Percentiles rank a stretch among this genome's conserved stretches.
Conservation (phyloP, 2,797 vertebrate species). For the Ceryle rudis region DNA sequence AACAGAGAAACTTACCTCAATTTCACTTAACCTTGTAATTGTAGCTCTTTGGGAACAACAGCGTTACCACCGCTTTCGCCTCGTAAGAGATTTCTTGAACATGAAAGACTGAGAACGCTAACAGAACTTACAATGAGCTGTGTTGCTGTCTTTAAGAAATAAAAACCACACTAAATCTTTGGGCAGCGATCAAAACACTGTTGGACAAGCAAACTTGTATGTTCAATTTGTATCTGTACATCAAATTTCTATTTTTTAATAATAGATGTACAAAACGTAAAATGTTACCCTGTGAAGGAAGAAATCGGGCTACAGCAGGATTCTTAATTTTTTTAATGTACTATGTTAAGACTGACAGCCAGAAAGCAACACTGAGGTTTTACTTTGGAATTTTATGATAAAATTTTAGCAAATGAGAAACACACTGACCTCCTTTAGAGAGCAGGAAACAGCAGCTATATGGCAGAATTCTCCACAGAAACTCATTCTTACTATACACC, state of each 20-base stretch:
- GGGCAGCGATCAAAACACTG: neutral
- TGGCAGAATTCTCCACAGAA: neutral
- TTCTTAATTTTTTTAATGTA: neutral
- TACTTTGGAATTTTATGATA: neutral
- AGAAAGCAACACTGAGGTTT: neutral
- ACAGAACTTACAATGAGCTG: neutral
- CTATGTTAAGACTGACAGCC: neutral
- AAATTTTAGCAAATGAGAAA: neutral
- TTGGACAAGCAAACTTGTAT: neutral
- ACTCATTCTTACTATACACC: neutral
- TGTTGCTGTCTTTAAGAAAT: neutral
- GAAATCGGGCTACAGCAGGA: neutral
- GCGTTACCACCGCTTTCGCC: neutral
- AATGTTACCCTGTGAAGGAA: neutral
- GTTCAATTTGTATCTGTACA: neutral
- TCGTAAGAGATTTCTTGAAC: neutral
- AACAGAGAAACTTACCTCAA: neutral
- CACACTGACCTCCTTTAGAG: neutral
- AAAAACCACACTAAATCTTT: neutral
- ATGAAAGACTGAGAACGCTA: neutral
- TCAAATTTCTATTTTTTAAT: neutral
- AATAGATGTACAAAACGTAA: neutral
- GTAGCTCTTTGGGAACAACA: neutral
- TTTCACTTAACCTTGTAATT: neutral
- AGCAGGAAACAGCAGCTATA: neutral